A percentile compares a stretch with the other conserved stretches of the same genome.
Conservation (phyloP, 2,888 invertebrate species). For the Phasia obesa region DNA sequence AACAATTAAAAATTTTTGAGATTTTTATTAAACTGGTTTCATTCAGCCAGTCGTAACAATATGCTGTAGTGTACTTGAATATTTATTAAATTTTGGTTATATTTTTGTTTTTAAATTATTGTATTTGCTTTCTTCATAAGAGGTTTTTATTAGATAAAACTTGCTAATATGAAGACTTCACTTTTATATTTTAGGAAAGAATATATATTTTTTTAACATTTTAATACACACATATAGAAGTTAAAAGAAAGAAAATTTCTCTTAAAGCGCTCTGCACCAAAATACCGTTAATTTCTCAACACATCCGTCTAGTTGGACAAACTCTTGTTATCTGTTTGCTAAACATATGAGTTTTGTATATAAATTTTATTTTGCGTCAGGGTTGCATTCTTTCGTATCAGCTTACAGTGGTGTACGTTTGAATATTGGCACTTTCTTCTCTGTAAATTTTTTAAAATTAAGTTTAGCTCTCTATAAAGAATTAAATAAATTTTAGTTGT, state of each 20-base stretch:
- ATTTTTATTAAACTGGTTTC: slow-evolving; percentile 56
- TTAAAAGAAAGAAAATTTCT: slow-evolving; percentile 20
- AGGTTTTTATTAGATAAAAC: neutral
- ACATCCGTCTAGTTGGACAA: slow-evolving; percentile 65
- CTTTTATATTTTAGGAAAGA: slow-evolving; percentile 20
- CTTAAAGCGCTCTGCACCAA: slow-evolving; percentile 18
- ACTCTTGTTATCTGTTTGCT: slow-evolving; percentile 58
- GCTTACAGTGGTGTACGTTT: neutral
- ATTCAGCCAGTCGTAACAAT: slow-evolving; percentile 29
- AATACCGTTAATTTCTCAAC: slow-evolving; percentile 63
- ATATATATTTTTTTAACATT: slow-evolving; percentile 36
- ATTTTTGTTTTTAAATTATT: neutral
- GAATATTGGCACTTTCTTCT: neutral
- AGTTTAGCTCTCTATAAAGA: too few species aligned
- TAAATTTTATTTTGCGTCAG: slow-evolving; percentile 17
- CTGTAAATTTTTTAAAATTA: too few species aligned
- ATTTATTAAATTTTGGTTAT: neutral
- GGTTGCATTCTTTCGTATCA: slow-evolving; percentile 29
- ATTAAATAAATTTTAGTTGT: too few species aligned
- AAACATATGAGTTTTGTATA: slow-evolving; percentile 64
- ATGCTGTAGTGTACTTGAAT: slow-evolving; percentile 39
- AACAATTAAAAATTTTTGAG: slow-evolving; percentile 40
- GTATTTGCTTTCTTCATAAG: neutral
- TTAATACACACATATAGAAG: slow-evolving; percentile 2
- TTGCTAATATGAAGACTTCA: neutral